phyloP scores from a whole-genome alignment of 2,797 vertebrate species.

The Ibycter americanus region DNA sequence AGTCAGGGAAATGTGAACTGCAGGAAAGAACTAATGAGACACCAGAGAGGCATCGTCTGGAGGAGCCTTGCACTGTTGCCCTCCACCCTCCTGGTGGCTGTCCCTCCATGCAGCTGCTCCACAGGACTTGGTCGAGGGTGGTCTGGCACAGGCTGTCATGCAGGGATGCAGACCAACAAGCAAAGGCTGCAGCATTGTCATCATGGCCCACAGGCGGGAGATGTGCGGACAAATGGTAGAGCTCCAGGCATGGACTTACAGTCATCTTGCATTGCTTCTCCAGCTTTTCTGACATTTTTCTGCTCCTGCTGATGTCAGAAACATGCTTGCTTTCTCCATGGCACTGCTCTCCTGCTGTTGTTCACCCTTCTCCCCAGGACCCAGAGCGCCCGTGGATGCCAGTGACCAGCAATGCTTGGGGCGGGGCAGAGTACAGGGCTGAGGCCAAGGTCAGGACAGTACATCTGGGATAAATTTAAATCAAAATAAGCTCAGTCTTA shows the following conservation, averaged over 20 bases:
- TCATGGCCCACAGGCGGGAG: rapidly evolving
- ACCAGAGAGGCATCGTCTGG: not conserved
- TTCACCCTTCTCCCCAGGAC: not conserved
- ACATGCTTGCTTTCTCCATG: too few relatives aligned
- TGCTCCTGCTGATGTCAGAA: not conserved
- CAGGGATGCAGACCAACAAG: not conserved
- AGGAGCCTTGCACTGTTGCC: not conserved
- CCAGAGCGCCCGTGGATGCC: rapidly evolving
- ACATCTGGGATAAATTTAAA: not conserved
- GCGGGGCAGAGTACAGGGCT: too few relatives aligned
- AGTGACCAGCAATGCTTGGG: not conserved
- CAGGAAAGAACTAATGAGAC: not conserved
- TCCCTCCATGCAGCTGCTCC: not conserved
- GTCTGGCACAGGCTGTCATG: not conserved
- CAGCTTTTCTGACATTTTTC: not conserved
- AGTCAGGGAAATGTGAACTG: not conserved
- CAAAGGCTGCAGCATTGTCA: rapidly evolving
- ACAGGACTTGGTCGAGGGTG: rapidly evolving
- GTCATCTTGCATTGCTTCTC: not conserved
- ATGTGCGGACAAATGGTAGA: too few relatives aligned
- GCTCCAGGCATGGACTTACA: not conserved
- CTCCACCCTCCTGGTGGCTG: rapidly evolving
- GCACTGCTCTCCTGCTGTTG: not conserved
- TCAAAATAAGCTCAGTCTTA: not conserved
- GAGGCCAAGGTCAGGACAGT: not conserved